Percentiles rank a stretch among this genome's conserved stretches.
phyloP scores from a whole-genome alignment of 2,888 invertebrate genomes.

The Hyles lineata region DNA sequence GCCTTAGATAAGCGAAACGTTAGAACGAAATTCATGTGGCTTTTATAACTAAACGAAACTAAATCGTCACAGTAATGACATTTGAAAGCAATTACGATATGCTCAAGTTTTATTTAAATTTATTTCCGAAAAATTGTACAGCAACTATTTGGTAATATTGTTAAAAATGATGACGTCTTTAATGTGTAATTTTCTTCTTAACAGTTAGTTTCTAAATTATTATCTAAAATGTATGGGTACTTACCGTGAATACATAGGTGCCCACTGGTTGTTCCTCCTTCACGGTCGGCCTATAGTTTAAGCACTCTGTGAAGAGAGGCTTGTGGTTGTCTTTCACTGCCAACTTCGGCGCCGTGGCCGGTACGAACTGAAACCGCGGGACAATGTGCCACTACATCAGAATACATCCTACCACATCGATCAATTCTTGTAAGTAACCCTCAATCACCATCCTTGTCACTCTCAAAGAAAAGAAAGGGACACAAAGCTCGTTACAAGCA shows the following conservation, averaged over 20 bases:
- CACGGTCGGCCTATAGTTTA: slow-evolving; percentile 91
- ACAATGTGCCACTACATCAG: slow-evolving; percentile 61
- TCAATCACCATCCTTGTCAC: neutral
- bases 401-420: slow-evolving; percentile 37
- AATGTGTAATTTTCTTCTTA: too few species aligned
- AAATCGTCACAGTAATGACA: neutral
- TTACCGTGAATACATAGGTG: slow-evolving; percentile 90
- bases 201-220: neutral
- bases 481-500: slow-evolving; percentile 7
- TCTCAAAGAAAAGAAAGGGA: slow-evolving; percentile 3
- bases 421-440: slow-evolving; percentile 20
- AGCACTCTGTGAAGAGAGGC: slow-evolving; percentile 94
- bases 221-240: slow-evolving; percentile 36
- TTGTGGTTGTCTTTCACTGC: slow-evolving; percentile 91
- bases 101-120: too few species aligned
- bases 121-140: too few species aligned
- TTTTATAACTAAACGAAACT: too few species aligned
- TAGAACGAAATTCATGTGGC: neutral
- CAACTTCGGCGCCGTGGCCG: slow-evolving; percentile 69
- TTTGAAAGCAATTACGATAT: too few species aligned
- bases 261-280: slow-evolving; percentile 91
- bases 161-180: too few species aligned
- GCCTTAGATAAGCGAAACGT: neutral
- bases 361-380: slow-evolving; percentile 72
- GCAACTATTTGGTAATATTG: too few species aligned